phyloP scores from a whole-genome alignment of 2,888 invertebrate genomes.

The Hemistola chrysoprasaria region DNA sequence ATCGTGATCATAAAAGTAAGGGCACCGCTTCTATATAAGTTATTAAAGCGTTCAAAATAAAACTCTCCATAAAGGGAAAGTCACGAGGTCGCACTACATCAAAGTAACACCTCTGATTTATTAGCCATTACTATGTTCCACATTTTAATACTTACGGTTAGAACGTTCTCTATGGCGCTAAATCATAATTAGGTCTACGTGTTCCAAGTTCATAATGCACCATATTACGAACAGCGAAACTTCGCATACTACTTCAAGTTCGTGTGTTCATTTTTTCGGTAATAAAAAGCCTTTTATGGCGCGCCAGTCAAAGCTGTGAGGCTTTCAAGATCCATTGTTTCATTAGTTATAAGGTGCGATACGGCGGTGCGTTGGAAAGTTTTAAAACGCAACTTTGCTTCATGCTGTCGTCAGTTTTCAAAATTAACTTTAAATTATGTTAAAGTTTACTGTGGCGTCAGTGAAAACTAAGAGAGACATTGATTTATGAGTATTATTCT shows the following conservation, averaged over 20 bases:
- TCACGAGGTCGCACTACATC: constrained; percentile 50
- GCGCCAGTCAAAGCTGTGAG: constrained; percentile 23
- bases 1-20: too few relatives aligned
- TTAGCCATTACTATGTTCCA: constrained; percentile 53
- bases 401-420: background rate
- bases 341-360: constrained; percentile 12
- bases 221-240: constrained; percentile 33
- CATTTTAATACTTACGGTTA: constrained; percentile 55
- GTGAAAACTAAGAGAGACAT: constrained; percentile 6
- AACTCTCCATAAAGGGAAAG: constrained; percentile 43
- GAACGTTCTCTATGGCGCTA: constrained; percentile 43
- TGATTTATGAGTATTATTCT: constrained; percentile 12
- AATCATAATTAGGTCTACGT: constrained; percentile 55
- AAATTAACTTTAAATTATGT: constrained; percentile 1
- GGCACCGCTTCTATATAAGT: background rate
- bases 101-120: constrained; percentile 54
- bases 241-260: constrained; percentile 33
- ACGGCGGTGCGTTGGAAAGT: constrained; percentile 2
- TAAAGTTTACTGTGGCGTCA: background rate
- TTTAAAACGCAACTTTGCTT: constrained; percentile 5
- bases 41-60: constrained; percentile 8
- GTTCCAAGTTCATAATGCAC: constrained; percentile 32
- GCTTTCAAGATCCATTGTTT: constrained; percentile 25
- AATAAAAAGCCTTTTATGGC: constrained; percentile 32
- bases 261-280: constrained; percentile 31